Evolutionary conservation across 2,888 invertebrate genomes (phyloP), one percentile per base, ranked within the genome.

Genomic region (Harpalus rufipes): DNA sequence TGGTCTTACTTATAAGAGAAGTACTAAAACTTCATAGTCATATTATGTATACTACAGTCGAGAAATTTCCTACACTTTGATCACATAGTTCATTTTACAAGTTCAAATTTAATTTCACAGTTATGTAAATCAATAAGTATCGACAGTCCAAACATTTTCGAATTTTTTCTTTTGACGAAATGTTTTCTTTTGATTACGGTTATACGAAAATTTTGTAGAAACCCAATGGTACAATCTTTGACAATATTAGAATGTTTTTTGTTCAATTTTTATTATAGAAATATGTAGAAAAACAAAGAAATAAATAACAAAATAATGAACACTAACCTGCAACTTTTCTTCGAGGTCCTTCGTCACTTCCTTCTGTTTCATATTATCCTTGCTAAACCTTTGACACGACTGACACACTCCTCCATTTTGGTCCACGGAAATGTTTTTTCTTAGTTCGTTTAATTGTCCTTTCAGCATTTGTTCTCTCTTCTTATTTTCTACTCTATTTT

Each of bases 241-340:
- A 14, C n/a, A 58, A 58, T 14, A 61, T 18, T 61, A 61, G 58
- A 61, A 61, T 18, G 16, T 21, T 61, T 18, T 10, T 10, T 16
- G 8, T 61, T 14, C 16, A 61, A 61, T 18, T 10, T 5, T 61
- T 21, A 14, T 12, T 14, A 7, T 58, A 32, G 3, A 32, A 32
- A 32, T 0, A 32, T 14, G 14, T 58, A 32, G 3, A 32, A 32
- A 32, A 32, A 32, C 32, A 32, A 32, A 32, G 32, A 32, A 32
- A 32, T 32, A 32, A 32, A 32, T 32, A 32, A 6, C 32, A 32
- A 32, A 32, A 4, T 32, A 79, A 79, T 63, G 39, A 63, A 63
- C 16, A 68, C 84, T 84, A 12, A 85, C 85, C 72, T 85, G 80
- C 18, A 85, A 44, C 80, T 44, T 80, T 80, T 85, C 80, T 80